Evolutionary conservation across 2,113 vertebrate genomes (phyloP).

Genomic region (Panthera uncia): DNA sequence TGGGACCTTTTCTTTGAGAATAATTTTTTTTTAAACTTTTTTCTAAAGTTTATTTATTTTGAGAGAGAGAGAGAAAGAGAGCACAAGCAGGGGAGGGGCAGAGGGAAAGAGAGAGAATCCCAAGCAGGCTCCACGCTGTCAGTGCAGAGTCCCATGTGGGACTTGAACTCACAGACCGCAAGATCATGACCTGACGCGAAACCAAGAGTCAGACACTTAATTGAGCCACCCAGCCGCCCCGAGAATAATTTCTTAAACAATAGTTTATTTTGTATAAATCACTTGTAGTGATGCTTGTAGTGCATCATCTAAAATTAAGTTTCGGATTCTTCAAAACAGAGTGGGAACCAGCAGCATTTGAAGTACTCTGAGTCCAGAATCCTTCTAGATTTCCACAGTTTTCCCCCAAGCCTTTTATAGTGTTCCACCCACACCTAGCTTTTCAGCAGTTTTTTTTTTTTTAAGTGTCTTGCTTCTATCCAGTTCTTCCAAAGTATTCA

Average conservation of each 20-base stretch:
- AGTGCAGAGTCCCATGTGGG: no score
- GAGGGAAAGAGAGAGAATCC: no score
- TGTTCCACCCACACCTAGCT: conserved; percentile 37
- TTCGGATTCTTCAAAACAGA: conserved; percentile 46
- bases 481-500: conserved; percentile 11
- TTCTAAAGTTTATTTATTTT: no score
- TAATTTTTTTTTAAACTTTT: neutral
- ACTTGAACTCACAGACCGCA: no score
- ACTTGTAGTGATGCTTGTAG: neutral
- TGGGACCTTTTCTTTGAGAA: neutral
- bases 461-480: conserved; percentile 28
- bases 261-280: conserved; percentile 1
- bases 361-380: conserved; percentile 10
- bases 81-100: no score
- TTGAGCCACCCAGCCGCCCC: no score
- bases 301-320: neutral
- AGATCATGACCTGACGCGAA: no score
- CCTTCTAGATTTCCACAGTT: neutral
- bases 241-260: neutral
- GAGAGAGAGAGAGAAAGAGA: no score
- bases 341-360: neutral
- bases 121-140: no score
- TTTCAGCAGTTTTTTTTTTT: conserved; percentile 16
- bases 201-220: no score
- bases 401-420: neutral